Conservation (phyloP, 2,888 invertebrate genomes). For the Physocephala rufipes region DNA sequence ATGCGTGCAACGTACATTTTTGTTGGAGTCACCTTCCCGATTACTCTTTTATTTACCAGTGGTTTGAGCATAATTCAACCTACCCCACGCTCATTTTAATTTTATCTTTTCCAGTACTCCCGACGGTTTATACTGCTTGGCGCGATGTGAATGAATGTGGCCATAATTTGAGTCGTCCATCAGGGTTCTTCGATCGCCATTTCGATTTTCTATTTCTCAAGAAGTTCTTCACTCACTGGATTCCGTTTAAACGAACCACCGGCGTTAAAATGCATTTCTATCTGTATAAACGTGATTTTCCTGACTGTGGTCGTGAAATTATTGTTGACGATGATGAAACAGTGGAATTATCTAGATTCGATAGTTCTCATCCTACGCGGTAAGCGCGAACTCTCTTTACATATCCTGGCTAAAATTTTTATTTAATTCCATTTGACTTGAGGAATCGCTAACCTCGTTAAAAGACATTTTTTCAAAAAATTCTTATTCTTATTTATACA, state of each 20-base stretch:
- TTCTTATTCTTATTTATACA: no score
- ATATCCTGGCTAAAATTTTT: neutral
- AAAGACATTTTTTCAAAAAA: no score
- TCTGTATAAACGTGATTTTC: slow-evolving; percentile 59
- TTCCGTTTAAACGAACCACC: slow-evolving; percentile 54
- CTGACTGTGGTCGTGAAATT: slow-evolving; percentile 59
- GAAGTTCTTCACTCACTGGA: slow-evolving; percentile 57
- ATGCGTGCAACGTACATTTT: slow-evolving; percentile 17
- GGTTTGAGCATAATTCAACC: neutral
- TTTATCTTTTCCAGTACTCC: slow-evolving; percentile 17
- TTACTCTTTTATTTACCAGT: slow-evolving; percentile 11
- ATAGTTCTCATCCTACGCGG: slow-evolving; percentile 61
- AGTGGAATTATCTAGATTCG: slow-evolving; percentile 55
- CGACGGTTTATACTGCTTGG: neutral
- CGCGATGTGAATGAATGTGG: slow-evolving; percentile 49
- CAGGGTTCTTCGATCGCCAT: slow-evolving; percentile 51
- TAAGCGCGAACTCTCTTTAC: slow-evolving; percentile 40
- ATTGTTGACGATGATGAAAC: slow-evolving; percentile 53
- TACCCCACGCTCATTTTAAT: neutral
- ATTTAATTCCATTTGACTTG: no score
- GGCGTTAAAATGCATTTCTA: slow-evolving; percentile 59
- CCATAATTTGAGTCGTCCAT: slow-evolving; percentile 50
- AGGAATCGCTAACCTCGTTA: no score
- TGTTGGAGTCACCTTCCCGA: neutral
- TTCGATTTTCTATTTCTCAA: slow-evolving; percentile 58